Evolutionary conservation across 2,797 vertebrate genomes (phyloP).

Genomic region (Squalus acanthias): DNA sequence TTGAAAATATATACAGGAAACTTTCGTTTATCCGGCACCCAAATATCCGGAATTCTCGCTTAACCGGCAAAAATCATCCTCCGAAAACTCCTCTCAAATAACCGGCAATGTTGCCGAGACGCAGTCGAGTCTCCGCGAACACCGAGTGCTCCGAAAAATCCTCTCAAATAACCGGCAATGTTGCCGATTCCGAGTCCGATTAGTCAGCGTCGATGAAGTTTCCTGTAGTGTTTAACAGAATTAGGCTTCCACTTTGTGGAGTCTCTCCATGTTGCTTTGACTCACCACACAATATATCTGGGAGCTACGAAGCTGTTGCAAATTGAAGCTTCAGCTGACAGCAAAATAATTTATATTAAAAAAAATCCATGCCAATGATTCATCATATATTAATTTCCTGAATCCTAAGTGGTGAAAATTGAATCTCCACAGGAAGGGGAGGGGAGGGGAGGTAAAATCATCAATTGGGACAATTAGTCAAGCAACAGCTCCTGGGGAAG

Average conservation of each 20-base stretch:
- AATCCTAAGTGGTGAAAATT: background rate
- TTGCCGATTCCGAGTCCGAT: too few species aligned
- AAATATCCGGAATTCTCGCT: too few species aligned
- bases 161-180: too few species aligned
- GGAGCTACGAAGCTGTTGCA: background rate
- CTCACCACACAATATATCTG: too few species aligned
- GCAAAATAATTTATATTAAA: background rate
- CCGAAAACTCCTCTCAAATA: too few species aligned
- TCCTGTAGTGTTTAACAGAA: background rate
- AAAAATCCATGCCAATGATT: background rate
- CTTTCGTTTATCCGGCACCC: too few species aligned
- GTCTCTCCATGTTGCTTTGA: background rate
- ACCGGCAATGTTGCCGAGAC: too few species aligned
- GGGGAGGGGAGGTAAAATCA: background rate
- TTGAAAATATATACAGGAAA: background rate
- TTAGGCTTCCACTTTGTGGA: background rate
- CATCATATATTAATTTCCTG: background rate
- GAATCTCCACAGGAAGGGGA: background rate
- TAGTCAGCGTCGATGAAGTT: too few species aligned
- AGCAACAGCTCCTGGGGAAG: background rate
- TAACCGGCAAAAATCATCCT: too few species aligned
- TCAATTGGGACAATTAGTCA: background rate
- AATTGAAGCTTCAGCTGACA: background rate
- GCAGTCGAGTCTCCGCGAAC: too few species aligned
- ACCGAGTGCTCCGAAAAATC: too few species aligned